These are phyloP conservation scores for Encarsia formosa DNA, from an alignment of 2,888 invertebrate genomes.

Conservation along the genomic window DNA sequence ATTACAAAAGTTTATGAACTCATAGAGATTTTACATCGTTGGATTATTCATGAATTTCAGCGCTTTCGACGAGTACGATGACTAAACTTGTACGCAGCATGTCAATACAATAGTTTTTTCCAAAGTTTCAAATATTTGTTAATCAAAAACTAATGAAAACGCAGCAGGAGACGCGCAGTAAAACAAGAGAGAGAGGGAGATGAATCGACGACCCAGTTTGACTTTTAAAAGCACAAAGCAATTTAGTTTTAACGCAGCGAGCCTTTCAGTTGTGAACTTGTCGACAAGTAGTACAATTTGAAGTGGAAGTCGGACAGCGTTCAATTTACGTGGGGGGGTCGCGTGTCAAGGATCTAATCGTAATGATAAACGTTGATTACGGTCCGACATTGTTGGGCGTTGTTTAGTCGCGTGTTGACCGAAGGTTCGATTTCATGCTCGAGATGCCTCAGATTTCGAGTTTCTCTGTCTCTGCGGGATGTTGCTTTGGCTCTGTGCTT, in stretches of 20 bases:
- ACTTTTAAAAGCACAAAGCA: no score
- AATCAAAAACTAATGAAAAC: slow-evolving; percentile 19
- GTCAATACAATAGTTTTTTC: slow-evolving; percentile 18
- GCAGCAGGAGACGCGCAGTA: not conserved
- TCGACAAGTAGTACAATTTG: slow-evolving; percentile 3
- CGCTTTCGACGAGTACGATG: no score
- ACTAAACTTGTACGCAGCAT: slow-evolving; percentile 1
- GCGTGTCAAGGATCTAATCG: slow-evolving; percentile 5
- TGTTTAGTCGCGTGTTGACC: slow-evolving; percentile 22
- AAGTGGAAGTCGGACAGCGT: slow-evolving; percentile 1
- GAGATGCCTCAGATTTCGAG: slow-evolving; percentile 25
- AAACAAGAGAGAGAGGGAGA: no score
- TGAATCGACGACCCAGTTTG: no score
- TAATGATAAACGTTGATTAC: slow-evolving; percentile 23
- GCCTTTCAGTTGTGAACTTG: not conserved
- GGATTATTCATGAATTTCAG: no score
- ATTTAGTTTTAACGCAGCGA: not conserved
- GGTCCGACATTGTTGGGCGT: slow-evolving; percentile 1
- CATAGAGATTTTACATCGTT: no score
- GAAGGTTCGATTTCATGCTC: slow-evolving; percentile 32
- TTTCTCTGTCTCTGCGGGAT: no score
- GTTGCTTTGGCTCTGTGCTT: not conserved
- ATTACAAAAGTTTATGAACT: no score
- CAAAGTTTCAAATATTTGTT: slow-evolving; percentile 16
- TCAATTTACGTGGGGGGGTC: not conserved